Percentiles rank a stretch among this genome's conserved stretches.
Evolutionary conservation across 2,888 invertebrate species (phyloP).

Genomic region (Panzeria rudis): DNA sequence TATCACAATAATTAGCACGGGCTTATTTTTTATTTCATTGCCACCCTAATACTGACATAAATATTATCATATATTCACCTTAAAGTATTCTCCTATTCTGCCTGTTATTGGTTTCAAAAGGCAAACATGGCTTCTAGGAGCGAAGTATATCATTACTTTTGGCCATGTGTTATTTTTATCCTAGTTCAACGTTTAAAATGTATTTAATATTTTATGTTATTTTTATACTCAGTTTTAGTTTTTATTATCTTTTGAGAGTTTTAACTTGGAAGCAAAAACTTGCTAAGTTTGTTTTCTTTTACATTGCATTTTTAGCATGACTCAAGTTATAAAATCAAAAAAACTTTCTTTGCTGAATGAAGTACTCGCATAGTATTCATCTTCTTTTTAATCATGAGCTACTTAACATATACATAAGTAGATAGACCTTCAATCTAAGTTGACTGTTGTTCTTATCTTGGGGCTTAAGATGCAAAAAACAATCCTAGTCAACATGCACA

Average conservation of each 20-base stretch:
- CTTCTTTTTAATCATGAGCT: conserved; percentile 25
- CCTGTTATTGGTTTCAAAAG: too few relatives aligned
- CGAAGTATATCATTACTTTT: background rate
- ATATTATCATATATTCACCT: too few relatives aligned
- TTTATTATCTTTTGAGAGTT: conserved; percentile 17
- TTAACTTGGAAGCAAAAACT: conserved; percentile 36
- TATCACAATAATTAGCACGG: too few relatives aligned
- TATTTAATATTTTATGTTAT: background rate
- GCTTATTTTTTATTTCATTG: too few relatives aligned
- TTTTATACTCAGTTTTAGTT: background rate
- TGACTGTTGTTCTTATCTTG: conserved; percentile 4
- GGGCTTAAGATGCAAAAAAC: conserved; percentile 5
- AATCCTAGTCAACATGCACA: background rate
- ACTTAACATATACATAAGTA: conserved; percentile 17
- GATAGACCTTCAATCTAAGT: conserved; percentile 24
- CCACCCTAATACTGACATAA: too few relatives aligned
- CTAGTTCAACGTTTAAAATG: background rate
- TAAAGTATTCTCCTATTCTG: too few relatives aligned
- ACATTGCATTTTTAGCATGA: background rate
- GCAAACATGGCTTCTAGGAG: background rate
- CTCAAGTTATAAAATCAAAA: conserved; percentile 5
- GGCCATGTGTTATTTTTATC: background rate
- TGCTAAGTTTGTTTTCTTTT: conserved; percentile 17
- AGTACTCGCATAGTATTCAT: conserved; percentile 11
- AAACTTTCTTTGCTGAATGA: conserved; percentile 28